Percentiles rank a stretch among this genome's conserved stretches.
Conservation (phyloP, 92 coral and sea anemone species). For the Phenganax subtilis region DNA sequence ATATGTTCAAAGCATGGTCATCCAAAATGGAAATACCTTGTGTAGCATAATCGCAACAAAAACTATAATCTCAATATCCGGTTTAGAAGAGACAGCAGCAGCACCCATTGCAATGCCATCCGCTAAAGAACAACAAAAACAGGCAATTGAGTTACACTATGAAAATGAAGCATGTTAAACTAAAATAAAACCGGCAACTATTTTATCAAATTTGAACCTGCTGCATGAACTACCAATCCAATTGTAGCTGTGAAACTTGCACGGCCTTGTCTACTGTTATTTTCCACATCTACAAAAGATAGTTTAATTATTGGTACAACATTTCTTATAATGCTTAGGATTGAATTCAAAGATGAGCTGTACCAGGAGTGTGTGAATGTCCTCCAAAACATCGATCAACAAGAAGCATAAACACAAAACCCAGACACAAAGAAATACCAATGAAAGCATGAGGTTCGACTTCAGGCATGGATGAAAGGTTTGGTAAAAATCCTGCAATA, state of each 20-base stretch:
- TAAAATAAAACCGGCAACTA: not conserved
- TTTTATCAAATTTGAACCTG: constrained; percentile 51
- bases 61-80: constrained; percentile 90
- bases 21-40: constrained; percentile 52
- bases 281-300: constrained; percentile 62
- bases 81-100: constrained; percentile 88
- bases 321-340: not conserved
- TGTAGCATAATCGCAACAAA: constrained; percentile 98
- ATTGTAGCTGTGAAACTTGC: constrained; percentile 84
- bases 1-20: not conserved
- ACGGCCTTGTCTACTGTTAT: constrained; percentile 62
- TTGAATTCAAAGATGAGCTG: constrained; percentile 12
- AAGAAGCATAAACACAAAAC: constrained; percentile 88
- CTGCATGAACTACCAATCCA: constrained; percentile 97
- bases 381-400: constrained; percentile 92
- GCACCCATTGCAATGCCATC: constrained; percentile 99
- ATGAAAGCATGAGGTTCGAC: constrained; percentile 89
- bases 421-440: constrained; percentile 86
- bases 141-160: not conserved
- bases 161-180: not conserved
- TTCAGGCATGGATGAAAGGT: constrained; percentile 51
- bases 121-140: constrained; percentile 49
- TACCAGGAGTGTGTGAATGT: constrained; percentile 78
- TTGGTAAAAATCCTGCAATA: constrained; percentile 19
- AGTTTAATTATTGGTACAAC: not conserved